Evolutionary conservation across 2,888 invertebrate genomes (phyloP), one percentile per base, ranked within the genome.

Genomic region (Heliconius erato): DNA sequence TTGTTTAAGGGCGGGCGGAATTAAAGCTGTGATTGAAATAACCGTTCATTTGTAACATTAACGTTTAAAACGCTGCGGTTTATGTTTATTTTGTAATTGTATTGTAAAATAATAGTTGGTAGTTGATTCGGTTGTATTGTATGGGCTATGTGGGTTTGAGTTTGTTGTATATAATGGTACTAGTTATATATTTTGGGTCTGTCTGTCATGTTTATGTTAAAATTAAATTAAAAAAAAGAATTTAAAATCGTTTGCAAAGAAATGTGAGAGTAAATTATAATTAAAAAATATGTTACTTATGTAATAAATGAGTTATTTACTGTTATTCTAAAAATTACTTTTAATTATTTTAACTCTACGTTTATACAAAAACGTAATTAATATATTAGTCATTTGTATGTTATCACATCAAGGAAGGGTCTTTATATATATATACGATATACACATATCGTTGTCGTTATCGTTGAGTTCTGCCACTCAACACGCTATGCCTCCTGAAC

Each of bases 1-100:
- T 95, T 95, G 95, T 94, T 95, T 95, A 95, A 95, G 94, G 54
- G 92, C 93, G 94, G 94, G 87, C 91, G 91, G 94, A 94, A 94
- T 95, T 96, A 95, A 95, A 94, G 93, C 94, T 94, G 94, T 95
- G 95, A 96, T 95, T 84, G 85, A 86, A 87, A 86, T 85, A 85
- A 85, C 85, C 84, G 86, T 86, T 87, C 86, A 87, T 87, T 87
- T 86, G 86, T 87, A 85, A 84, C 83, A 82, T 87, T 91, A 91
- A 92, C 92, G 91, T 91, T 94, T 94, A 93, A 93, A 91, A 91
- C 89, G 89, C 85, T 91, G 89, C 86, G 88, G 89, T 87, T 85
- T 63, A 85, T 79, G 87, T 89, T 87, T 87, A 87, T 87, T 88
- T 85, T 86, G 83, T 88, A 78, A 77, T 82, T 78, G 49, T 78